Evolutionary conservation across 2,888 invertebrate species (phyloP), one percentile per base, ranked within the genome.

Genomic region (Microdon myrmicae): DNA sequence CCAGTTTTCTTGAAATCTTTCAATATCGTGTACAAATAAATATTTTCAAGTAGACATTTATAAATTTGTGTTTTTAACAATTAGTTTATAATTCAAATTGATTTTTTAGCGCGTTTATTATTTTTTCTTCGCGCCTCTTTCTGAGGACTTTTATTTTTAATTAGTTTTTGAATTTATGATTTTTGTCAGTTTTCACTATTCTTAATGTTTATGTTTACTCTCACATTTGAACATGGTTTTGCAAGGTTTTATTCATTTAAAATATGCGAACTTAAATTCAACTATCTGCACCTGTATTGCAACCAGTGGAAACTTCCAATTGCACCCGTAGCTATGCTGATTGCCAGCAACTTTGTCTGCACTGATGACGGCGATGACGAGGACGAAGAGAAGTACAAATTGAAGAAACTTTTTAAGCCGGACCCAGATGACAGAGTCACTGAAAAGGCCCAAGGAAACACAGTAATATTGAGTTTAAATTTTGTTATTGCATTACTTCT

Each of bases 211-310:
- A 7, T 44, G 28, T 14, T 45, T 25, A 3, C n/a, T 37, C 37
- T 58, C 56, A 47, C 56, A 58, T 64, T 64, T 64, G 64, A 64
- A 64, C 64, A 64, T 64, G 58, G 64, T 58, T 64, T 64, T 47
- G n/a, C 55, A 53, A 43, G 51, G 51, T 47, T 22, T 41, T 58
- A 64, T 64, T 64, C 51, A 53, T 58, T 64, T 64, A 47, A 53
- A 47, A 35, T 19, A 47, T 51, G 45, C 37, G 53, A 28, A 41
- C 26, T 47, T 58, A 59, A 64, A 68, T 67, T 80, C 64, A 83
- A 83, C 28, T 83, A 83, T 71, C 83, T 83, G 49, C 82, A 82
- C 74, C 81, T 82, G 76, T 81, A 82, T 75, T 83, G 82, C 1
- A 71, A 64, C 55, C 70, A 69, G 35, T 71, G 69, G 51, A 69